Percentiles rank a stretch among this genome's conserved stretches.
Evolutionary conservation across 2,888 invertebrate species (phyloP).

Genomic region (Orthonevra nobilis): DNA sequence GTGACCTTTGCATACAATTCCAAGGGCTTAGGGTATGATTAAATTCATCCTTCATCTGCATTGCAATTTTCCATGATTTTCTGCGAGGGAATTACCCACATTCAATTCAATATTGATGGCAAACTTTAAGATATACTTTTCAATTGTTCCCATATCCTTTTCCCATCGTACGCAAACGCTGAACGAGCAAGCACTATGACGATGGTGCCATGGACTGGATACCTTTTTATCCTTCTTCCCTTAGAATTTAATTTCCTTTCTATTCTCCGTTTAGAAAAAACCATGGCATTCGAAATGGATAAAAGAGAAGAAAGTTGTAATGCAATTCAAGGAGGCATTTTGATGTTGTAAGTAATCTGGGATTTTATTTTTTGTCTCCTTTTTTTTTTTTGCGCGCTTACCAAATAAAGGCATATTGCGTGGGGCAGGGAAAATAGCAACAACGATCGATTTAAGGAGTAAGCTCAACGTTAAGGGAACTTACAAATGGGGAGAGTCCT

Average conservation of each 20-base stretch:
- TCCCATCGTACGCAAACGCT: conserved; percentile 44
- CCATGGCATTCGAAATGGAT: conserved; percentile 57
- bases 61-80: too few relatives aligned
- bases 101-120: too few relatives aligned
- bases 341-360: conserved; percentile 65
- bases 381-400: conserved; percentile 1
- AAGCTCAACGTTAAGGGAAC: conserved; percentile 38
- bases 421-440: conserved; percentile 20
- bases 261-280: conserved; percentile 14
- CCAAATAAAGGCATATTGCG: conserved; percentile 25
- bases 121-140: conserved; percentile 4
- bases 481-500: conserved; percentile 6
- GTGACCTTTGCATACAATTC: too few relatives aligned
- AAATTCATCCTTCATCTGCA: too few relatives aligned
- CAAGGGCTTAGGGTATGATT: too few relatives aligned
- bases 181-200: conserved; percentile 54
- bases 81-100: too few relatives aligned
- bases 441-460: conserved; percentile 68
- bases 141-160: conserved; percentile 25
- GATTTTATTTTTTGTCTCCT: conserved; percentile 22
- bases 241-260: conserved; percentile 13
- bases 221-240: conserved; percentile 64
- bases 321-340: conserved; percentile 65
- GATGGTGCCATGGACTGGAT: conserved; percentile 43
- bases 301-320: conserved; percentile 63